These are phyloP conservation scores for Mugil cephalus DNA, from an alignment of 2,113 vertebrate species.

Conservation along the genomic window DNA sequence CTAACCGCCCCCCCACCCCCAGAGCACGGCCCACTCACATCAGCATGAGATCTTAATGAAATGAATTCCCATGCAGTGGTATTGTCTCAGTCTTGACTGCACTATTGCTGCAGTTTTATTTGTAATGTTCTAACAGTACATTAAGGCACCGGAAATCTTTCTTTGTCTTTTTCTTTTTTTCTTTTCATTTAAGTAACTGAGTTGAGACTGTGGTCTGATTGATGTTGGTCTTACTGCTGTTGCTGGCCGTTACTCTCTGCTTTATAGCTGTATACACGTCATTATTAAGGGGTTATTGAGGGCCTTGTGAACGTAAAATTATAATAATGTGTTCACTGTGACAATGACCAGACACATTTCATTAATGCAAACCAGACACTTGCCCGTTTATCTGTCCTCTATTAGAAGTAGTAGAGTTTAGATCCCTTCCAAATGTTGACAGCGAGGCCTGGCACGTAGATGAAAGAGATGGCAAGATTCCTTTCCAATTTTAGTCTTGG, in stretches of 20 bases:
- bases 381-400: slow-evolving; percentile 57
- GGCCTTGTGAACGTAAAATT: slow-evolving; percentile 45
- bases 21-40: slow-evolving; percentile 37
- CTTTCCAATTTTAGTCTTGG: slow-evolving; percentile 38
- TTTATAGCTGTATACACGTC: slow-evolving; percentile 56
- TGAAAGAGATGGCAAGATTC: slow-evolving; percentile 47
- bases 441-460: slow-evolving; percentile 26
- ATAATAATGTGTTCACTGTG: slow-evolving; percentile 53
- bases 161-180: no score
- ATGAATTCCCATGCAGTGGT: slow-evolving; percentile 7
- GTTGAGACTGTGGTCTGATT: slow-evolving; percentile 5
- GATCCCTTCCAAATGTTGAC: slow-evolving; percentile 60
- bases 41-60: slow-evolving; percentile 38
- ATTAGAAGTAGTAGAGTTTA: slow-evolving; percentile 55
- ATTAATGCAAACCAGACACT: slow-evolving; percentile 70
- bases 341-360: slow-evolving; percentile 67
- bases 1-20: no score
- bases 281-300: slow-evolving; percentile 67
- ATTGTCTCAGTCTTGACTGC: neutral
- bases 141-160: neutral
- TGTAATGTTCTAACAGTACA: neutral
- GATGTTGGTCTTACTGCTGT: slow-evolving; percentile 10
- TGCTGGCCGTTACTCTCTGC: slow-evolving; percentile 56
- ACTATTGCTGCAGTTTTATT: neutral
- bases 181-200: no score